These are phyloP conservation scores for Plebejus anna DNA, from an alignment of 2,888 invertebrate genomes.

Conservation along the genomic window DNA sequence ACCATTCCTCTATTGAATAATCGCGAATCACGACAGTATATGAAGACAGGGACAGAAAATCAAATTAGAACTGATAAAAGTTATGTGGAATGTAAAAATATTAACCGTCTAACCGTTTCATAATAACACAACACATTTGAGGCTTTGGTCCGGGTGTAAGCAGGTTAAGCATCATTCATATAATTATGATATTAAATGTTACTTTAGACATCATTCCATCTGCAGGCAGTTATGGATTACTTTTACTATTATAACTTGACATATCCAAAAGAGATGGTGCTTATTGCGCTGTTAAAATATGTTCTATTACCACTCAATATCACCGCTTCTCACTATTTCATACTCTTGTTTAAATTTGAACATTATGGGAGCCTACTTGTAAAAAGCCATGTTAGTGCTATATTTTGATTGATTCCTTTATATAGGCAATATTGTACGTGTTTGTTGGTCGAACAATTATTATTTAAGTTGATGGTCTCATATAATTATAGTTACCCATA, in stretches of 20 bases:
- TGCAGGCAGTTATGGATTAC: slow-evolving; percentile 9
- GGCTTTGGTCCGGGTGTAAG: background rate
- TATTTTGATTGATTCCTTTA: slow-evolving; percentile 29
- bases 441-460: slow-evolving; percentile 33
- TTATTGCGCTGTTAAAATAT: slow-evolving; percentile 22
- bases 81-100: background rate
- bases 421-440: slow-evolving; percentile 30
- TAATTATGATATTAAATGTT: background rate
- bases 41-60: background rate
- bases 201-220: background rate
- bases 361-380: slow-evolving; percentile 35
- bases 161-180: background rate
- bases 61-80: background rate
- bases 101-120: background rate
- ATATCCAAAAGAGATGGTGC: slow-evolving; percentile 25
- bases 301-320: slow-evolving; percentile 20
- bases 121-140: background rate
- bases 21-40: background rate
- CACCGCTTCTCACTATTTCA: slow-evolving; percentile 25
- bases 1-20: background rate
- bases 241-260: slow-evolving; percentile 23
- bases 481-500: slow-evolving; percentile 57
- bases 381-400: slow-evolving; percentile 34
- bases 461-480: slow-evolving; percentile 48
- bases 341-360: slow-evolving; percentile 25